Evolutionary conservation across 1,140 invertebrate species (phyloP), one percentile per base, ranked within the genome.

Genomic region (Drosophila busckii): DNA sequence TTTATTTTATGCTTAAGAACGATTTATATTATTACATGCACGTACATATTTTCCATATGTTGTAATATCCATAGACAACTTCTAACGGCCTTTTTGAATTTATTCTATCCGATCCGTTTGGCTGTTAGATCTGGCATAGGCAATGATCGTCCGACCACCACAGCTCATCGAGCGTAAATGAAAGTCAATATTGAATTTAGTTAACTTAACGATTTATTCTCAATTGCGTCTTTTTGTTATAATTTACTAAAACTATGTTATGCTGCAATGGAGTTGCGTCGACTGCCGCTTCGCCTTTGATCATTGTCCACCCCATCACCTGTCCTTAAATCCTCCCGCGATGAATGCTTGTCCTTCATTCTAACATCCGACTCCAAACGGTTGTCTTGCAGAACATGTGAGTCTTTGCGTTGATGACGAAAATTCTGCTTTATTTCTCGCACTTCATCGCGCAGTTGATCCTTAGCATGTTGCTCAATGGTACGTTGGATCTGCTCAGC

Each of bases 401-500:
- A 53, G 5, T 17, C 59, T 8, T 34, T 49, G 10, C 50, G 48
- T 4, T 44, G 66, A 20, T 70, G 53, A 0, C 70, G 50, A 38
- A 86, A 76, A 17, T 67, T 73, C 13, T 86, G 52, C 23, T 63
- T 82, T 3, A 86, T 86, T 20, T 82, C 75, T 0, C 70, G 71
- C 29, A 86, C 66, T 42, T 87, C 86, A 13, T 73, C 63, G 0
- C 83, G 69, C 64, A 86, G 70, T 3, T 73, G 71, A 42, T 86
- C 82, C 40, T 86, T 80, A 2, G 85, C 78, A 13, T 70, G 66
- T 38, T 85, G 73, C 7, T 86, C 85, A 6, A 87, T 70, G 9
- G 71, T 73, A 0, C 76, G 66, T 46, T 87, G 83, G 19, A 87
- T 87, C 38, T 85, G 58, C 22, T 87, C 85, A 0, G 86, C 86